Conservation (phyloP, 1,140 invertebrate genomes). For the Meteorus sp. region DNA sequence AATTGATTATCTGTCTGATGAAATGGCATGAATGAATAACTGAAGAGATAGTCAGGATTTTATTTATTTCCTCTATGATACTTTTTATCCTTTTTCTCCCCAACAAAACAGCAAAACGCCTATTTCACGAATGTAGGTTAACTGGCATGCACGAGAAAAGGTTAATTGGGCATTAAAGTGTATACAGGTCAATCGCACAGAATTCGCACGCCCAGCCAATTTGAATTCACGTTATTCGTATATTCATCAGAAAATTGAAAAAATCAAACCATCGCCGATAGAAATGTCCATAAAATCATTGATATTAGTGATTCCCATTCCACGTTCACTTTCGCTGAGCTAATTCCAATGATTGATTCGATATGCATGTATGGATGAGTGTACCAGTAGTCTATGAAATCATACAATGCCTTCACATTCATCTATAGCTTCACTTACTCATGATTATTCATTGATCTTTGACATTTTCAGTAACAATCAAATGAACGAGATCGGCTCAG, state of each 20-base stretch:
- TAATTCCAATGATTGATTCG: too few species aligned
- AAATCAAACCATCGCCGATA: conserved; percentile 10
- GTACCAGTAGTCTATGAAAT: too few species aligned
- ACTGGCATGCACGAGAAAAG: conserved; percentile 27
- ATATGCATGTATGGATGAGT: too few species aligned
- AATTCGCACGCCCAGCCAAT: conserved; percentile 21
- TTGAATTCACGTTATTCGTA: background rate
- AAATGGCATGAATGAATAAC: conserved; percentile 13
- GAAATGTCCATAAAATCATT: too few species aligned
- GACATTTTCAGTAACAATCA: conserved; percentile 35
- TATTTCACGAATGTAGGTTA: conserved; percentile 22
- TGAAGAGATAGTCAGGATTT: conserved; percentile 19
- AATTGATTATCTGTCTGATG: conserved; percentile 19
- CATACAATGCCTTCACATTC: too few species aligned
- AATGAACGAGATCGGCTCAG: conserved; percentile 16
- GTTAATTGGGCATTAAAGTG: conserved; percentile 38
- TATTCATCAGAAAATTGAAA: background rate
- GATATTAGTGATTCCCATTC: too few species aligned
- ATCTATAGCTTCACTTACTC: background rate
- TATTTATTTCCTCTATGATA: conserved; percentile 15
- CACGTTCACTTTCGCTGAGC: too few species aligned
- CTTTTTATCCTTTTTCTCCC: conserved; percentile 7
- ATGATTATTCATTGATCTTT: background rate
- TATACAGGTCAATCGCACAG: conserved; percentile 22
- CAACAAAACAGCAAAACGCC: conserved; percentile 7